Evolutionary conservation across 2,888 invertebrate species (phyloP).

Genomic region (Papilio protenor): DNA sequence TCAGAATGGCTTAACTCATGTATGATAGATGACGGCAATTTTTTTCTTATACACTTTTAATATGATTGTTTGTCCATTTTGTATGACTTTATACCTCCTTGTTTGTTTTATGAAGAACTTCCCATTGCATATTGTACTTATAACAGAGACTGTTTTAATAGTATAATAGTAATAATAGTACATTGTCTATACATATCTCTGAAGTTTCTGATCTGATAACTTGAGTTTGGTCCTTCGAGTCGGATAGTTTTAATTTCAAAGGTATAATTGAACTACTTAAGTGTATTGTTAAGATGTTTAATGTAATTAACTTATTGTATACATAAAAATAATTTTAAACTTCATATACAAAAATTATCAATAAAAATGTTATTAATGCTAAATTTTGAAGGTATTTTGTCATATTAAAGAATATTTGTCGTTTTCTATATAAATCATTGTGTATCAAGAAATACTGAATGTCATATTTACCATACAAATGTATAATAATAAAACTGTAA

Average conservation of each 20-base stretch:
- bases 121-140: background rate
- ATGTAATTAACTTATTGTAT: background rate
- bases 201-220: background rate
- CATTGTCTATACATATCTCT: background rate
- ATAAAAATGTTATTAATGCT: background rate
- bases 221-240: background rate
- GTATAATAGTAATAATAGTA: background rate
- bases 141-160: background rate
- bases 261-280: background rate
- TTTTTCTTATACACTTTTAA: background rate
- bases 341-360: background rate
- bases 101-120: background rate
- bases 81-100: background rate
- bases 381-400: background rate
- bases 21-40: background rate
- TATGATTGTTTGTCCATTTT: background rate
- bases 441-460: too few species aligned
- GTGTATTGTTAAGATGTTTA: constrained; percentile 2
- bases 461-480: too few species aligned
- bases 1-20: too few species aligned
- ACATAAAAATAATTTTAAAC: background rate
- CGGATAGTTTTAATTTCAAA: constrained; percentile 6
- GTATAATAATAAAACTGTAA: too few species aligned
- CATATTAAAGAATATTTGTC: background rate
- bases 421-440: background rate